phyloP scores from a whole-genome alignment of 1,140 invertebrate genomes.

The Onthophagus taurus region DNA sequence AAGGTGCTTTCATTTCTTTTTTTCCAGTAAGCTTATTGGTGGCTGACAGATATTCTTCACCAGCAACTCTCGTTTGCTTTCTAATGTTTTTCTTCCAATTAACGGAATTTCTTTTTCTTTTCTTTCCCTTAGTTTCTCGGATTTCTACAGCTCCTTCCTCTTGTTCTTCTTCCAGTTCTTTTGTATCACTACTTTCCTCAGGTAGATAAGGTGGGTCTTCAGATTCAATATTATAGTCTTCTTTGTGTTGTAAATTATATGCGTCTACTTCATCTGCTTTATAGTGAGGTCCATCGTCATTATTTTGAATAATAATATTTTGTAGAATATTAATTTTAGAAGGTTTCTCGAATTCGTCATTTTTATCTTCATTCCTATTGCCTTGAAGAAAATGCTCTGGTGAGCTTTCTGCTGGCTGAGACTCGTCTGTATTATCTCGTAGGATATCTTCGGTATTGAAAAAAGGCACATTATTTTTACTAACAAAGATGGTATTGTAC shows the following conservation, averaged over 20 bases:
- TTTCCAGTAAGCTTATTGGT: slow-evolving; percentile 10
- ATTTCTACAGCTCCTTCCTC: slow-evolving; percentile 14
- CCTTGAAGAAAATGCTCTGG: slow-evolving; percentile 13
- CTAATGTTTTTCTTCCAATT: slow-evolving; percentile 16
- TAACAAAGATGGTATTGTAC: slow-evolving; percentile 12
- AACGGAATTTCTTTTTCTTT: slow-evolving; percentile 12
- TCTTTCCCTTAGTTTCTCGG: slow-evolving; percentile 15
- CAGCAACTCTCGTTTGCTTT: slow-evolving; percentile 12
- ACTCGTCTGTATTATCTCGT: slow-evolving; percentile 9
- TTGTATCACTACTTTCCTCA: slow-evolving; percentile 14
- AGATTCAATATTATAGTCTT: slow-evolving; percentile 13
- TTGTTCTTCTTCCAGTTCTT: slow-evolving; percentile 11
- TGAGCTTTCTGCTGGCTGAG: slow-evolving; percentile 12
- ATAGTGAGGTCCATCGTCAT: slow-evolving; percentile 12
- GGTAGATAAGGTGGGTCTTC: slow-evolving; percentile 9
- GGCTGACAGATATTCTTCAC: slow-evolving; percentile 12
- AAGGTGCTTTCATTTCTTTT: slow-evolving; percentile 9
- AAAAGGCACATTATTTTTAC: slow-evolving; percentile 10
- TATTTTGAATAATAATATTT: slow-evolving; percentile 14
- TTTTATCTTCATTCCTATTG: slow-evolving; percentile 12
- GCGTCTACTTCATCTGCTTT: slow-evolving; percentile 10
- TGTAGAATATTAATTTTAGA: slow-evolving; percentile 14
- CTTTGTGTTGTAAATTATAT: slow-evolving; percentile 12
- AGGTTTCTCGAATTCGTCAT: slow-evolving; percentile 12
- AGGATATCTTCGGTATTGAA: slow-evolving; percentile 10